Conservation (phyloP, 1,140 invertebrate genomes). For the Elymnias hypermnestra region DNA sequence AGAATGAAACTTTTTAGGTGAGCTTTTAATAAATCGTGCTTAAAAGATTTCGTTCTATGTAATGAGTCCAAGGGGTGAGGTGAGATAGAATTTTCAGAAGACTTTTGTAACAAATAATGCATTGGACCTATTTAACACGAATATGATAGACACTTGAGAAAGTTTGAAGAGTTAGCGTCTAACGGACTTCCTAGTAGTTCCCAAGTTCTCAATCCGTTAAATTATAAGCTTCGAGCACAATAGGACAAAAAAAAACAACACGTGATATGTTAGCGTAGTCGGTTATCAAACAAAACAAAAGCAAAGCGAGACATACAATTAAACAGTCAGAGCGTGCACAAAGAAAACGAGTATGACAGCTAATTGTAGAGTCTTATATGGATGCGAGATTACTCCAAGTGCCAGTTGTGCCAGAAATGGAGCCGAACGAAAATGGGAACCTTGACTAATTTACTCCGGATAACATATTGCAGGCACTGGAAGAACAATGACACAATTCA, state of each 20-base stretch:
- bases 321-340: conserved; percentile 45
- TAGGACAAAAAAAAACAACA: conserved; percentile 20
- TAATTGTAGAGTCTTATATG: conserved; percentile 57
- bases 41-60: too few species aligned
- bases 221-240: conserved; percentile 10
- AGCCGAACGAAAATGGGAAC: conserved; percentile 39
- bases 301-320: conserved; percentile 39
- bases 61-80: too few species aligned
- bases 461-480: conserved; percentile 37
- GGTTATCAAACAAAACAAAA: conserved; percentile 42
- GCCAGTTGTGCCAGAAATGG: conserved; percentile 36
- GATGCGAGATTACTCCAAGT: conserved; percentile 48
- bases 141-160: neutral
- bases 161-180: neutral
- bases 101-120: too few species aligned
- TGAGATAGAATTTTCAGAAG: too few species aligned
- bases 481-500: too few species aligned
- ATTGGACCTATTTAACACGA: too few species aligned
- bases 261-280: conserved; percentile 17
- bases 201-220: conserved; percentile 21
- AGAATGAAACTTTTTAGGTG: too few species aligned
- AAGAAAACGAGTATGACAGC: conserved; percentile 52
- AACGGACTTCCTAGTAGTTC: conserved; percentile 6
- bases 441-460: conserved; percentile 53
- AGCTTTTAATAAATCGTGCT: too few species aligned